Conservation (phyloP, 1,140 invertebrate species). For the Muscidifurax raptorellus region DNA sequence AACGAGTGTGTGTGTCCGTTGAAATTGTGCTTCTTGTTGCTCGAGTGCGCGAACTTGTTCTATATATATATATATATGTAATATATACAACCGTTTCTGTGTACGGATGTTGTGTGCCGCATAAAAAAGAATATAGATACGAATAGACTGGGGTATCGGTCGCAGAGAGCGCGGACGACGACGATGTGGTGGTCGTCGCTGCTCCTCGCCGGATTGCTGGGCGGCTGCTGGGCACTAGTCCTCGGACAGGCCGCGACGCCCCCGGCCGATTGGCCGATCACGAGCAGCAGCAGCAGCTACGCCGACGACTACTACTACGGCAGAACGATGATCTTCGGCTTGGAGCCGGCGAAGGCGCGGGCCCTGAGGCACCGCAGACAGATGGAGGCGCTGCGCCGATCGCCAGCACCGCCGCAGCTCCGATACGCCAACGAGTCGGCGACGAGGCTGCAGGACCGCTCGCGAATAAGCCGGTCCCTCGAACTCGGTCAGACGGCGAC, state of each 20-base stretch:
- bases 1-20: neutral
- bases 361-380: slow-evolving; percentile 1
- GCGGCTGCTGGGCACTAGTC: slow-evolving; percentile 71
- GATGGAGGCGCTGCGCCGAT: slow-evolving; percentile 11
- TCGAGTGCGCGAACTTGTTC: neutral
- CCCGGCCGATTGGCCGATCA: slow-evolving; percentile 53
- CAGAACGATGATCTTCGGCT: slow-evolving; percentile 31
- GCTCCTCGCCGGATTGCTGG: slow-evolving; percentile 70
- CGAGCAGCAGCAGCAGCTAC: slow-evolving; percentile 34
- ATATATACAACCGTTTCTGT: neutral
- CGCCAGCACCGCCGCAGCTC: neutral
- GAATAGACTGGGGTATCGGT: slow-evolving; percentile 1
- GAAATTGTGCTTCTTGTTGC: neutral
- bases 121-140: neutral
- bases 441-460: slow-evolving; percentile 56
- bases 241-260: slow-evolving; percentile 65
- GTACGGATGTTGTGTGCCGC: neutral
- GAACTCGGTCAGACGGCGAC: slow-evolving; percentile 64
- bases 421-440: slow-evolving; percentile 44
- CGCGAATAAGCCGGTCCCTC: slow-evolving; percentile 57
- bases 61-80: too few relatives aligned
- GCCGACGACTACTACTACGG: slow-evolving; percentile 33
- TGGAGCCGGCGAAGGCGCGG: neutral
- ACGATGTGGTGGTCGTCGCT: slow-evolving; percentile 73
- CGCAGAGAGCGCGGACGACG: slow-evolving; percentile 59